Evolutionary conservation across 2,113 vertebrate genomes (phyloP).

Genomic region (Microcebus jonahi): DNA sequence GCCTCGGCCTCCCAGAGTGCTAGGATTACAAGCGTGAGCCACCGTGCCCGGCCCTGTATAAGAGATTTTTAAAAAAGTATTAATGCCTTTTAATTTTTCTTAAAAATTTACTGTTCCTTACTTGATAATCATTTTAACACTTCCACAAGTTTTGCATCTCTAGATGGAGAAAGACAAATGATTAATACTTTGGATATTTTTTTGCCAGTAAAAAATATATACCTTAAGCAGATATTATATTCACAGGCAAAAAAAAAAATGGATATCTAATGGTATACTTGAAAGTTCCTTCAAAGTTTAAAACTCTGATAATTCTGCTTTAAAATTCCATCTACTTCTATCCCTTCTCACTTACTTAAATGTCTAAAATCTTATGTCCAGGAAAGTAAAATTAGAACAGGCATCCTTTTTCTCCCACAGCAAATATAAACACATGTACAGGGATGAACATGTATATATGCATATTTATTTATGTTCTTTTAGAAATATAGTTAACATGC

Average conservation of each 20-base stretch:
- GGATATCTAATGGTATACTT: background rate
- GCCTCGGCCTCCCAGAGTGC: too few species aligned
- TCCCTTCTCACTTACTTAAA: background rate
- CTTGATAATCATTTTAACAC: background rate
- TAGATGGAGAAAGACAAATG: slow-evolving; percentile 23
- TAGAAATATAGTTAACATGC: background rate
- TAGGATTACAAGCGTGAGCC: too few species aligned
- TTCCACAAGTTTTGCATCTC: background rate
- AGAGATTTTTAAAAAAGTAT: background rate
- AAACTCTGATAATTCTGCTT: background rate
- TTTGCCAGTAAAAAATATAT: background rate
- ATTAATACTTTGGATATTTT: background rate
- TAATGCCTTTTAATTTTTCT: background rate
- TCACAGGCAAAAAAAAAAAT: background rate
- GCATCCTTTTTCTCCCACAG: background rate
- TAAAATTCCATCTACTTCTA: slow-evolving; percentile 15
- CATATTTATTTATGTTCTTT: background rate
- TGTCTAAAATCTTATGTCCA: background rate
- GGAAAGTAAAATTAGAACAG: background rate
- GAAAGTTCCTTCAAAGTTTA: background rate
- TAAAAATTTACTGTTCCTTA: background rate
- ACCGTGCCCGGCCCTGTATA: too few species aligned
- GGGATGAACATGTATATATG: background rate
- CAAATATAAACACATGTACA: background rate
- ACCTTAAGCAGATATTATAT: too few species aligned